Evolutionary conservation across 2,797 vertebrate species (phyloP), one percentile per base, ranked within the genome.

Genomic region (Propithecus perrieri): DNA sequence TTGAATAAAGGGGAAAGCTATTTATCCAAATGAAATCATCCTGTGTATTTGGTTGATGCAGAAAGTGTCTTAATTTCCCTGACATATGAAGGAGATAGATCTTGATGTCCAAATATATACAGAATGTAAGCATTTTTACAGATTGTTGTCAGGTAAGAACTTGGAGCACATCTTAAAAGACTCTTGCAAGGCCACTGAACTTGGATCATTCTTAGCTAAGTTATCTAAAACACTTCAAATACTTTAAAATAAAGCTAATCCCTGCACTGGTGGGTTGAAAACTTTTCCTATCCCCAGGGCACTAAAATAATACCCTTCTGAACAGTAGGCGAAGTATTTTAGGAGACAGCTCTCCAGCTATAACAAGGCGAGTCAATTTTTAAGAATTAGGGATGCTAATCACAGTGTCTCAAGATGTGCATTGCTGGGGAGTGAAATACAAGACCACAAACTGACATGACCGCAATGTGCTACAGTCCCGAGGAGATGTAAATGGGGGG

Each of bases 241-340:
- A 98, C 97, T 97, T 98, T 98, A 98, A 99, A 99, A 98, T 98
- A 98, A 98, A 97, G 97, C 98, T 98, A 99, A 98, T 98, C 98
- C 98, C 97, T 98, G 97, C 97, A 98, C 98, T 98, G 98, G 98
- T 99, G 98, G 98, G 98, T 98, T 98, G 98, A 97, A 98, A 99
- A 98, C 98, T 99, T 98, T 98, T 98, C 97, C 98, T 98, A 98
- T 98, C 98, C 98, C 98, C 98, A 98, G 98, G 98, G 98, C 98
- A 98, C 98, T 98, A 98, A 99, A 99, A 99, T 99, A 99, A 99
- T 99, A 99, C 98, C 98, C 98, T 99, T 98, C 98, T 63, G 92
- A 99, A 99, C 98, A 99, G 99, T 98, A 98, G 99, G 99, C 98
- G 98, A 98, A 98, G 98, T 98, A 98, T 99, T 99, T 99, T 98